Conservation (phyloP, 1,140 invertebrate genomes). For the Eumaeus atala region DNA sequence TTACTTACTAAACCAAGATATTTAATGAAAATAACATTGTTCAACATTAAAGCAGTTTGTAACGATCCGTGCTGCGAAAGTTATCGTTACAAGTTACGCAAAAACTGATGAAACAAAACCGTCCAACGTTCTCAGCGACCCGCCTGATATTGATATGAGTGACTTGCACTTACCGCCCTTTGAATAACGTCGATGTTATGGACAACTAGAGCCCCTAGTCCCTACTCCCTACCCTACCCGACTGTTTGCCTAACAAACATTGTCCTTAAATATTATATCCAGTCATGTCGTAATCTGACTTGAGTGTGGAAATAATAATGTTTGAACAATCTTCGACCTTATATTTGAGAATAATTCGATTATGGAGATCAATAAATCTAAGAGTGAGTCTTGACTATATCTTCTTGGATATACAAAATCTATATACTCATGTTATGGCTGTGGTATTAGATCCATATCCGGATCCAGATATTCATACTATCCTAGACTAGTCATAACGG, state of each 20-base stretch:
- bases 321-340: neutral
- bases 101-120: constrained; percentile 64
- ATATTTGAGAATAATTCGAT: neutral
- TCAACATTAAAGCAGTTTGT: constrained; percentile 40
- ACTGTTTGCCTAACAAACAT: constrained; percentile 56
- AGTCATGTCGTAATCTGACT: constrained; percentile 42
- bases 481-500: too few relatives aligned
- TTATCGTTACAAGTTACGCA: constrained; percentile 40
- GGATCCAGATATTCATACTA: too few relatives aligned
- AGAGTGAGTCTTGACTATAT: neutral
- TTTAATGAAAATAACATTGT: too few relatives aligned
- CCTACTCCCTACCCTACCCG: constrained; percentile 22
- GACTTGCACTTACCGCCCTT: constrained; percentile 66
- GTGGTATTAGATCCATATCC: too few relatives aligned
- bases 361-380: too few relatives aligned
- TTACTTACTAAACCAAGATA: too few relatives aligned
- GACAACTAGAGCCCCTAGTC: constrained; percentile 35
- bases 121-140: constrained; percentile 31
- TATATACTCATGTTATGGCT: too few relatives aligned
- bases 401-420: too few relatives aligned
- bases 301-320: constrained; percentile 9
- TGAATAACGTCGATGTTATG: constrained; percentile 46
- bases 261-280: constrained; percentile 51
- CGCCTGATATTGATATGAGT: constrained; percentile 68
- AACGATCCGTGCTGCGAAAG: constrained; percentile 23